Evolutionary conservation across 2,797 vertebrate genomes (phyloP).

Genomic region (Xerus rutilus): DNA sequence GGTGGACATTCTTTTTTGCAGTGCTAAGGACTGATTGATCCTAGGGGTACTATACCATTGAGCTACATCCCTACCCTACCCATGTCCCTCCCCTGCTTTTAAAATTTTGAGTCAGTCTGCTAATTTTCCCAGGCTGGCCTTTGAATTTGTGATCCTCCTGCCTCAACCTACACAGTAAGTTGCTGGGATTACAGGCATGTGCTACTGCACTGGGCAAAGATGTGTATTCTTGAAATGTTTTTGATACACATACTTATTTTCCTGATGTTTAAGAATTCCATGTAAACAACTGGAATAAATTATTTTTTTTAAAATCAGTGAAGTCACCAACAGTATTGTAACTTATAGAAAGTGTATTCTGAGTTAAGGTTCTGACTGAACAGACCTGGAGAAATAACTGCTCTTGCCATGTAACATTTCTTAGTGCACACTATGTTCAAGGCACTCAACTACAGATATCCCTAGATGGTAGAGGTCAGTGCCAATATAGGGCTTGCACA

Average conservation of each 20-base stretch:
- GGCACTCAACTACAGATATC: background rate
- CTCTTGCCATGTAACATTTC: background rate
- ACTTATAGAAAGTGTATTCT: background rate
- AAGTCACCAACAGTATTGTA: background rate
- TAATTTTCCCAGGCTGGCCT: background rate
- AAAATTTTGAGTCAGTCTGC: too few species aligned
- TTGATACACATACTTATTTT: slow-evolving; percentile 45
- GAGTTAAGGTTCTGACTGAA: background rate
- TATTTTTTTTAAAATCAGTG: slow-evolving; percentile 38
- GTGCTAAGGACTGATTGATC: background rate
- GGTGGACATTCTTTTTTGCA: background rate
- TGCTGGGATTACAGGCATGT: background rate
- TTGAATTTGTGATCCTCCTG: background rate
- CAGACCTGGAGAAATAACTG: background rate
- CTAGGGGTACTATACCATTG: background rate
- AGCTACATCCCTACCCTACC: background rate
- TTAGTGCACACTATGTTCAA: background rate
- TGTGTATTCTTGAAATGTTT: slow-evolving; percentile 48
- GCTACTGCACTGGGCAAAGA: background rate
- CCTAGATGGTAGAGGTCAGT: background rate
- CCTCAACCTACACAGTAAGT: background rate
- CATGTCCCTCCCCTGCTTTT: too few species aligned
- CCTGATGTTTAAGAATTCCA: slow-evolving; percentile 31
- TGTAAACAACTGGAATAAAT: slow-evolving; percentile 52
- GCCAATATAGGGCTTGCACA: background rate